Evolutionary conservation across 1,140 invertebrate species (phyloP).

Genomic region (Heterodera schachtii): DNA sequence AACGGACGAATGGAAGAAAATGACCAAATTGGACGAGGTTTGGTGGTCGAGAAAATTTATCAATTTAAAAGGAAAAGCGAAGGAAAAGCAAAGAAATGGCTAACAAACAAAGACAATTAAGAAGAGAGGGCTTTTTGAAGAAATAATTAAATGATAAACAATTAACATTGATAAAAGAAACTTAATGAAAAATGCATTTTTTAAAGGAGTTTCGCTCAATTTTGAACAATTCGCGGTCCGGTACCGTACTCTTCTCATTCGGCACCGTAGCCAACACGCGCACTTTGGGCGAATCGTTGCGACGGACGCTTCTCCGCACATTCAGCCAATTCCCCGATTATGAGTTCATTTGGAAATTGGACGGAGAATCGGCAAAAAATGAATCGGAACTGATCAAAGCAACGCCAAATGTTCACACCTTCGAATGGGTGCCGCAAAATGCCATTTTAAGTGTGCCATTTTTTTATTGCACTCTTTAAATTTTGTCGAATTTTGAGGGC

Average conservation of each 20-base stretch:
- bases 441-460: conserved; percentile 70
- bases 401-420: conserved; percentile 60
- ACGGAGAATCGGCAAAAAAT: conserved; percentile 21
- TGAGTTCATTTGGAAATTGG: conserved; percentile 54
- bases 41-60: background rate
- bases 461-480: conserved; percentile 27
- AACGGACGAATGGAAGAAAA: background rate
- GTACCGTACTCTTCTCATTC: conserved; percentile 48
- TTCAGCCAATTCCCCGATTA: conserved; percentile 49
- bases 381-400: conserved; percentile 33
- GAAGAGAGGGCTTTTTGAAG: background rate
- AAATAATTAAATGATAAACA: too few species aligned
- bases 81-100: too few species aligned
- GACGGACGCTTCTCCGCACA: conserved; percentile 43
- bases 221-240: conserved; percentile 29
- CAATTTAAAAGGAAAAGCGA: background rate
- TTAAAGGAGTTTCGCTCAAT: conserved; percentile 34
- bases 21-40: background rate
- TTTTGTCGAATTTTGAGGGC: conserved; percentile 67
- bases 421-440: conserved; percentile 75
- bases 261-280: conserved; percentile 46
- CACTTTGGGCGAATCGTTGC: conserved; percentile 27
- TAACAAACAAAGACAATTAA: too few species aligned
- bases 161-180: too few species aligned
- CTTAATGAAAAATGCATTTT: conserved; percentile 8